Evolutionary conservation across 1,140 invertebrate species (phyloP).

Genomic region (Sinella curviseta): DNA sequence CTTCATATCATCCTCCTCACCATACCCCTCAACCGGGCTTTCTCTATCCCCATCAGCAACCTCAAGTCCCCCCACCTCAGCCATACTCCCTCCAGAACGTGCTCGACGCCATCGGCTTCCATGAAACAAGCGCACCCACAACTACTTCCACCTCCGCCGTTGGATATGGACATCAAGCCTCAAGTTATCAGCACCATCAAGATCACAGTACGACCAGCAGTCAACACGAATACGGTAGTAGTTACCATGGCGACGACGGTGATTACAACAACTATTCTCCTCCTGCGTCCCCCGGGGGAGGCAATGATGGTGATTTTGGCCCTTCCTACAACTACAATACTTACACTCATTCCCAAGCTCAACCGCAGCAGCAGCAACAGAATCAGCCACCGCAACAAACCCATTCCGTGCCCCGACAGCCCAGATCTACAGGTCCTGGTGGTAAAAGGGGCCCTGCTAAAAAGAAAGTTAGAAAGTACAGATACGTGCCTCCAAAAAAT

Average conservation of each 20-base stretch:
- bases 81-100: background rate
- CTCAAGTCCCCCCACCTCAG: background rate
- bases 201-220: background rate
- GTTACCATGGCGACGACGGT: background rate
- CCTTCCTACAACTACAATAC: background rate
- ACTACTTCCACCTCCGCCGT: no score
- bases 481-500: background rate
- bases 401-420: no score
- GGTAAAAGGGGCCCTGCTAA: no score
- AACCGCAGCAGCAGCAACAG: background rate
- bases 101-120: background rate
- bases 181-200: background rate
- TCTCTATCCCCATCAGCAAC: no score
- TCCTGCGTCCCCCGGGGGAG: background rate
- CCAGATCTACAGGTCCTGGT: no score
- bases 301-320: background rate
- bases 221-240: background rate
- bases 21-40: no score
- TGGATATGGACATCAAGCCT: background rate
- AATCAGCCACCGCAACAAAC: background rate
- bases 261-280: no score
- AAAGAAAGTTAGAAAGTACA: no score
- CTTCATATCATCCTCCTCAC: background rate
- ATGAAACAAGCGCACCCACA: background rate
- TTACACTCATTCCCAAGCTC: background rate